Conservation (phyloP, 2,113 vertebrate species). For the Lucifuga dentata region DNA sequence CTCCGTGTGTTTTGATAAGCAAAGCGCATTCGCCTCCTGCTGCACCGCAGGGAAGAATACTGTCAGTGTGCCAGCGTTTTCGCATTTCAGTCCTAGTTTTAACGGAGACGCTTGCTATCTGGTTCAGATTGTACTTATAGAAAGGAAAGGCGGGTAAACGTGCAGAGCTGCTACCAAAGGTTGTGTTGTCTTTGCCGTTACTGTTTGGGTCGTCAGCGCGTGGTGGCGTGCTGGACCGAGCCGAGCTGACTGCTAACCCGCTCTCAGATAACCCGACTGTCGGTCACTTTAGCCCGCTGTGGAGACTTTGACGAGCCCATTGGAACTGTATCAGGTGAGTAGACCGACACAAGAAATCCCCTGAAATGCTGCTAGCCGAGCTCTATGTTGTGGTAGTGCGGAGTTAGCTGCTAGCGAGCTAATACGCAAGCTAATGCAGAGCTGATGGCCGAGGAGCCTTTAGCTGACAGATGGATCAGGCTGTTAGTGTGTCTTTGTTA, state of each 20-base stretch:
- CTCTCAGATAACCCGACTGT: constrained; percentile 3
- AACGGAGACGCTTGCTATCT: neutral
- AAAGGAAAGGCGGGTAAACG: constrained; percentile 28
- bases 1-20: constrained; percentile 80
- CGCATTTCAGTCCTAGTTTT: constrained; percentile 6
- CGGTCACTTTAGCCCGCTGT: neutral
- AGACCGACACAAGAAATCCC: constrained; percentile 4
- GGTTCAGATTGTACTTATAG: neutral
- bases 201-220: constrained; percentile 53
- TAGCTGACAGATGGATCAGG: constrained; percentile 1
- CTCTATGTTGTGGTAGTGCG: constrained; percentile 31
- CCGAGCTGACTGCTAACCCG: neutral
- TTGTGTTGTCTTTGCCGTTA: constrained; percentile 31
- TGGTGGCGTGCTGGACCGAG: constrained; percentile 47
- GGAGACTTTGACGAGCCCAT: constrained; percentile 1
- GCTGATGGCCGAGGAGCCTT: neutral
- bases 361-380: constrained; percentile 11
- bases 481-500: neutral
- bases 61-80: constrained; percentile 30
- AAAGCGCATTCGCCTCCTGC: constrained; percentile 64
- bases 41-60: constrained; percentile 1
- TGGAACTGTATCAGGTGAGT: constrained; percentile 67
- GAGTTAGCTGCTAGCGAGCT: constrained; percentile 49
- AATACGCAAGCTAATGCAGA: constrained; percentile 33
- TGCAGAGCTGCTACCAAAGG: constrained; percentile 3